phyloP scores from a whole-genome alignment of 2,797 vertebrate species.

The Natrix natrix region DNA sequence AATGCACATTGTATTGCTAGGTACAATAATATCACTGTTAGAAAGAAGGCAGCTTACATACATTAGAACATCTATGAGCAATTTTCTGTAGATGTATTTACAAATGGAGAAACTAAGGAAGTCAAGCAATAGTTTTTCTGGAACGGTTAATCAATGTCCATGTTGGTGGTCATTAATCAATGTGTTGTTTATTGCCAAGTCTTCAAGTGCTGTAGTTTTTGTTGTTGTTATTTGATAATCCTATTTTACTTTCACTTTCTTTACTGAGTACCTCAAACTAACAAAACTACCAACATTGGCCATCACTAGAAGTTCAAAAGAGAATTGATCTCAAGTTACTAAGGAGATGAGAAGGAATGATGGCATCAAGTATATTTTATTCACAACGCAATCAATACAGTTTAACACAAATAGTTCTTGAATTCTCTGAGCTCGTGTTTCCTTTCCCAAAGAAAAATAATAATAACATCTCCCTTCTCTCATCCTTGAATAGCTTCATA shows the following conservation, averaged over 20 bases:
- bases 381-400: constrained; percentile 62
- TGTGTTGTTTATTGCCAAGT: constrained; percentile 39
- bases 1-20: constrained; percentile 5
- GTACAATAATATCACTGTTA: background rate
- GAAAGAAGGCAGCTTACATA: constrained; percentile 15
- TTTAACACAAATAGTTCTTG: constrained; percentile 60
- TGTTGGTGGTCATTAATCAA: constrained; percentile 36
- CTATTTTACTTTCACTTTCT: constrained; percentile 73
- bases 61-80: constrained; percentile 7
- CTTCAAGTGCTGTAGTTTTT: constrained; percentile 63
- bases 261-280: constrained; percentile 75
- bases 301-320: constrained; percentile 68
- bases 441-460: background rate
- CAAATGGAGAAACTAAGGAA: constrained; percentile 30
- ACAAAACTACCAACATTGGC: constrained; percentile 69
- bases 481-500: background rate
- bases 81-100: constrained; percentile 3
- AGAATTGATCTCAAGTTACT: constrained; percentile 62
- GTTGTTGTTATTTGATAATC: constrained; percentile 58
- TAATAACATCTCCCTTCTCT: background rate
- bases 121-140: constrained; percentile 24
- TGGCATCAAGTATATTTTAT: constrained; percentile 63
- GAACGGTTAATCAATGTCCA: constrained; percentile 16
- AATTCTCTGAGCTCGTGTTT: constrained; percentile 31
- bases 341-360: constrained; percentile 51